Evolutionary conservation across 2,797 vertebrate species (phyloP).

Genomic region (Phrynocephalus forsythii): DNA sequence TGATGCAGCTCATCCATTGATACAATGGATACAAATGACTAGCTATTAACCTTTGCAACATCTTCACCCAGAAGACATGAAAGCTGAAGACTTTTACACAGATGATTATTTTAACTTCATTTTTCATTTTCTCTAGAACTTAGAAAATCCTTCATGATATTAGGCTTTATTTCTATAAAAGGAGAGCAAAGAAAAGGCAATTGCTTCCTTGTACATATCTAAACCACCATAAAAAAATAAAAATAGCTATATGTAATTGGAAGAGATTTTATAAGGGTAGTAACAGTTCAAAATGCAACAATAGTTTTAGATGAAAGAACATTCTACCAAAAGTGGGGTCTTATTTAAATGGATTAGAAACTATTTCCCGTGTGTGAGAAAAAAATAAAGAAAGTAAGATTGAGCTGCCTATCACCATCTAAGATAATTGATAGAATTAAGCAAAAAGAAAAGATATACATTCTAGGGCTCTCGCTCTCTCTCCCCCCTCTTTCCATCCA

Average conservation of each 20-base stretch:
- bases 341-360: slow-evolving; percentile 20
- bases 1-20: slow-evolving; percentile 70
- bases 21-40: slow-evolving; percentile 61
- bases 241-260: neutral
- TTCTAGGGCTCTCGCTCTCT: no score
- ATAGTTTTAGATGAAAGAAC: no score
- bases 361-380: neutral
- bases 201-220: slow-evolving; percentile 2
- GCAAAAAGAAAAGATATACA: neutral
- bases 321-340: slow-evolving; percentile 36
- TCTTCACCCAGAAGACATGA: slow-evolving; percentile 49
- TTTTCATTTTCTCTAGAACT: slow-evolving; percentile 32
- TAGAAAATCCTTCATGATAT: slow-evolving; percentile 1
- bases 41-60: slow-evolving; percentile 63
- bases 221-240: slow-evolving; percentile 28
- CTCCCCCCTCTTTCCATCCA: no score
- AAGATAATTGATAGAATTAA: neutral
- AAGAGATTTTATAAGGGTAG: slow-evolving; percentile 11
- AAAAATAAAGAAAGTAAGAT: neutral
- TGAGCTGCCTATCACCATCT: neutral
- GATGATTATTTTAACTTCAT: neutral
- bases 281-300: slow-evolving; percentile 5
- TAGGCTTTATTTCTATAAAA: slow-evolving; percentile 8
- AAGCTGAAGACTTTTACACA: slow-evolving; percentile 37
- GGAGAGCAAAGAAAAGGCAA: slow-evolving; percentile 15